Base-by-base conservation (phyloP, 2,888 invertebrate genomes). In the Pyrrhosoma nymphula region DNA sequence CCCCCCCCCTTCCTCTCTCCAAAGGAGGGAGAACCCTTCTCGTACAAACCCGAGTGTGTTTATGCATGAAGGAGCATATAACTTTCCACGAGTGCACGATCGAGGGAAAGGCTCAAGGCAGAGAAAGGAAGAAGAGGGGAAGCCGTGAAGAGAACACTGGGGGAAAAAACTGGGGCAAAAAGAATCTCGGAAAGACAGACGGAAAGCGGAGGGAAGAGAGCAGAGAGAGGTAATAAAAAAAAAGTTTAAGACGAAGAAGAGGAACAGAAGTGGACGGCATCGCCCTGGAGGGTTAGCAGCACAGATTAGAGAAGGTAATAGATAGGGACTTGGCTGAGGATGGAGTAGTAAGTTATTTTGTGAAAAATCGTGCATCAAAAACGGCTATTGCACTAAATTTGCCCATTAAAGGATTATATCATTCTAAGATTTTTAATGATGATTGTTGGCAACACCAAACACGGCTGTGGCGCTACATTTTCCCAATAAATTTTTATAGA, bases 51-150 rank as follows among this genome's bases (percentile, higher is more conserved):
- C 16, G 35, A 82, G 82, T 35, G 82, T 82, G 35, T 82, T 82
- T 82, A 82, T 82, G 82, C 82, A 82, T 82, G 82, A 82, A 35
- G 82, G 82, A 82, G 82, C 82, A 82, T 82, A 82, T 35, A 82
- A 82, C 82, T 82, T 82, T 82, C 82, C 82, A 82, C 35, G n/a
- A 82, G 82, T 82, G 35, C 35, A 35, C 82, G 82, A 35, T 82
- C 35, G 82, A 35, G n/a, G 69, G 69, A 69, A 69, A 6, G 69
- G 23, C 69, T 35, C 47, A 47, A 35, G 88, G 47, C 14, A 12
- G 39, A 10, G 91, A 63, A 39, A 63, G 35, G 60, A 56, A 30
- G 39, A 23, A 23, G 60, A 26, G 90, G 30, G n/a, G 18, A 90
- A 30, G 30, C 26, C 20, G 56, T 26, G 63, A 18, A 39, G 20